Evolutionary conservation across 2,113 vertebrate genomes (phyloP).

Genomic region (Callipepla squamata): DNA sequence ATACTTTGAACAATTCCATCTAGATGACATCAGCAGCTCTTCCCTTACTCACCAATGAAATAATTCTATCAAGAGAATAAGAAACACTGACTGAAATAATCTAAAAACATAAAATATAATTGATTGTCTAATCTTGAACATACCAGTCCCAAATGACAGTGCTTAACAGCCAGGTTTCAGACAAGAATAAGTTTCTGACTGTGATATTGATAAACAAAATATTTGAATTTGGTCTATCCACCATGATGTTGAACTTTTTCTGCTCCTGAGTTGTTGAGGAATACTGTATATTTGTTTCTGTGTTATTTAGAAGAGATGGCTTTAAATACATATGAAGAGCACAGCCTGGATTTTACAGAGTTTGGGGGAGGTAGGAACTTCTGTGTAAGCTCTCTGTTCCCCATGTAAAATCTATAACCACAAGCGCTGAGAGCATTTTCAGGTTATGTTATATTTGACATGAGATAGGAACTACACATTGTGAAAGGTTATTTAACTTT

Average conservation of each 20-base stretch:
- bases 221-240: background rate
- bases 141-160: background rate
- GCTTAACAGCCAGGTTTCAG: background rate
- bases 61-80: background rate
- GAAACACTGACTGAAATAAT: constrained; percentile 33
- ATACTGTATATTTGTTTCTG: background rate
- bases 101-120: constrained; percentile 17
- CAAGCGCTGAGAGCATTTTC: background rate
- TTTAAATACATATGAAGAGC: background rate
- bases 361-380: background rate
- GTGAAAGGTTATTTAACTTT: background rate
- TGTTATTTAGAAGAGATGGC: background rate
- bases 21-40: no score
- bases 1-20: background rate
- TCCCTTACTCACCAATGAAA: no score
- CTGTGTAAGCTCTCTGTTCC: background rate
- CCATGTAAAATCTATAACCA: background rate
- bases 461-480: background rate
- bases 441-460: background rate
- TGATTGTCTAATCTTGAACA: background rate
- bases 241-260: background rate
- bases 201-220: background rate
- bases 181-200: background rate
- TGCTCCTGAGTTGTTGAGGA: background rate
- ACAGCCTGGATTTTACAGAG: background rate